Evolutionary conservation across 2,113 vertebrate species (phyloP).

Genomic region (Hystrix brachyura): DNA sequence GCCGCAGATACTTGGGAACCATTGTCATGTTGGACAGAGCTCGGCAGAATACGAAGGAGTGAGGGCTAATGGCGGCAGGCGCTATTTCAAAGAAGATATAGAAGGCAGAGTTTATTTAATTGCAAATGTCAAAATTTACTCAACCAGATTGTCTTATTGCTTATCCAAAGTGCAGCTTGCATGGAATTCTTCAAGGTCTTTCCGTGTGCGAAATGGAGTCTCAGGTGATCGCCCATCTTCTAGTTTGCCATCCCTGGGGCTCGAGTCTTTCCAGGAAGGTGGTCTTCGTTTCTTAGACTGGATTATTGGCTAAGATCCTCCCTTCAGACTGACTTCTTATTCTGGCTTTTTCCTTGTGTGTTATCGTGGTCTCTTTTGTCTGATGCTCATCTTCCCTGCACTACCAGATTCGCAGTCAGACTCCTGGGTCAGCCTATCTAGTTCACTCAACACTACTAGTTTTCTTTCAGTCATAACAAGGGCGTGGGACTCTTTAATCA

Average conservation of each 20-base stretch:
- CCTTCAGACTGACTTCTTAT: not conserved
- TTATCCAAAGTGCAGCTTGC: not conserved
- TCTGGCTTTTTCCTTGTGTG: not conserved
- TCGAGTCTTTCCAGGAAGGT: not conserved
- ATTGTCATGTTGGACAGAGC: not conserved
- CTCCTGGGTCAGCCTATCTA: not conserved
- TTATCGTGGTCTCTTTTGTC: not conserved
- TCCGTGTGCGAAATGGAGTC: not conserved
- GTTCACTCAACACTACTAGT: not conserved
- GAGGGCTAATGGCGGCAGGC: not conserved
- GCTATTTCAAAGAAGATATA: not conserved
- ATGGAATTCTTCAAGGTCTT: not conserved
- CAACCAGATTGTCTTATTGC: not conserved
- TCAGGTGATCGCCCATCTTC: not conserved
- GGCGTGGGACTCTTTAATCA: not conserved
- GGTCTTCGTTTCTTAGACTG: not conserved
- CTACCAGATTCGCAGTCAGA: not conserved
- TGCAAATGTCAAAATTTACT: not conserved
- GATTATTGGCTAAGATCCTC: not conserved
- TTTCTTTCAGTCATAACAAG: not conserved
- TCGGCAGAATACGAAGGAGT: not conserved
- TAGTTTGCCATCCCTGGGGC: not conserved
- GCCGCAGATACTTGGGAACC: not conserved
- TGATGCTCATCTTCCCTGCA: no score
- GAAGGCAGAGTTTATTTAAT: not conserved